Evolutionary conservation across 2,113 vertebrate species (phyloP), one percentile per base, ranked within the genome.

Genomic region (Fukomys damarensis): DNA sequence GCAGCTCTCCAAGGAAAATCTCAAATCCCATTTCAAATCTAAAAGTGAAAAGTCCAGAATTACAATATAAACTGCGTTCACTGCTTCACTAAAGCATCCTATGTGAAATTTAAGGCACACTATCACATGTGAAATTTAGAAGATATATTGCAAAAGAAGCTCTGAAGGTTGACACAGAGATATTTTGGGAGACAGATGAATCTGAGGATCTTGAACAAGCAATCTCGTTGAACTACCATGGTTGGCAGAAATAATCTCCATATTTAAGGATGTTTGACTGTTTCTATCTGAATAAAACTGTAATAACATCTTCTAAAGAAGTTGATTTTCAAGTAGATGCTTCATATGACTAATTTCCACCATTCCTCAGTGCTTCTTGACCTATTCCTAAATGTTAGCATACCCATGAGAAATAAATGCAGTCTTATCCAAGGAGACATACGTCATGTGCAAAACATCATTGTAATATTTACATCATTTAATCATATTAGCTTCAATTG

Each of bases 31-130:
- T 68, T 46, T 11, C 59, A 94, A 58, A 72, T 85, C n/a, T 87
- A 26, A 84, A 97, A 94, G 52, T 91, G 9, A 96, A 96, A 96
- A 87, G 79, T 94, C 38, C 13, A 86, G 65, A 56, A 59, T 91
- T 91, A 66, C 17, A 79, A 58, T 72, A 1, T 89, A 86, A 91
- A 6, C 59, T 58, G 26, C 85, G 43, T 94, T 91, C 30, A 49
- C 49, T 82, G 7, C 4, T n/a, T 95, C 26, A 41, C 12, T 43
- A 68, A 80, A 24, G 30, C 46, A 65, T 61, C 56, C 63, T 89
- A 19, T 11, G 9, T 86, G 58, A 91, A 88, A 58, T 68, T 56
- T 56, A 82, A 17, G 70, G 5, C 63, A 68, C 5, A 35, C 80
- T 32, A 38, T 84, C 22, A 86, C 79, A 5, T 66, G 8, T 80